A percentile compares a stretch with the other conserved stretches of the same genome.
These are phyloP conservation scores for Clarias macrocephalus DNA, from an alignment of 2,113 vertebrate genomes.

Conservation along the genomic window DNA sequence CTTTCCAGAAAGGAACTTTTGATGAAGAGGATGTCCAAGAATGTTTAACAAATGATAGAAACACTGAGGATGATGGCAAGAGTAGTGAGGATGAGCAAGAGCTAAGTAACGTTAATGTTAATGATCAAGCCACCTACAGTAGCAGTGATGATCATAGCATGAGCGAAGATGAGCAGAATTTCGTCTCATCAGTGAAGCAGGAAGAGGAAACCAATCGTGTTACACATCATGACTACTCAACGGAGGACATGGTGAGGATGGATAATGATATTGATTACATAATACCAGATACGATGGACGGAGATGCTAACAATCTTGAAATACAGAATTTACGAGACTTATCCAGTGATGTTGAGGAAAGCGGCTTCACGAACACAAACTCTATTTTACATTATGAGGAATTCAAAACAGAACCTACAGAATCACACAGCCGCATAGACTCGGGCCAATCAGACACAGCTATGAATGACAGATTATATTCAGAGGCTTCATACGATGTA, in stretches of 20 bases:
- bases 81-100: slow-evolving; percentile 4
- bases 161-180: slow-evolving; percentile 16
- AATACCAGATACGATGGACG: neutral
- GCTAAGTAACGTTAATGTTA: slow-evolving; percentile 2
- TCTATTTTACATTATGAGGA: slow-evolving; percentile 10
- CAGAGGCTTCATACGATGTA: slow-evolving; percentile 18
- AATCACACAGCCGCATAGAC: neutral
- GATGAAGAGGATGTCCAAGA: neutral
- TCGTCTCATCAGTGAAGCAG: neutral
- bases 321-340: neutral
- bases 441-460: slow-evolving; percentile 8
- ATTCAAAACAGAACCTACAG: neutral
- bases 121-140: slow-evolving; percentile 29
- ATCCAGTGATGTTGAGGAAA: neutral
- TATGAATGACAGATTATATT: neutral
- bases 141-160: slow-evolving; percentile 53
- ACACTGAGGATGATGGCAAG: neutral
- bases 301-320: neutral
- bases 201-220: neutral
- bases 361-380: neutral
- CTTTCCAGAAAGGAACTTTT: neutral
- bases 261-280: neutral
- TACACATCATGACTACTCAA: slow-evolving; percentile 20
- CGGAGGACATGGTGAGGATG: neutral
- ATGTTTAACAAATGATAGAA: neutral